A percentile compares a stretch with the other conserved stretches of the same genome.
These are phyloP conservation scores for Drosophila lacteicornis DNA, from an alignment of 1,140 invertebrate species.

Conservation along the genomic window DNA sequence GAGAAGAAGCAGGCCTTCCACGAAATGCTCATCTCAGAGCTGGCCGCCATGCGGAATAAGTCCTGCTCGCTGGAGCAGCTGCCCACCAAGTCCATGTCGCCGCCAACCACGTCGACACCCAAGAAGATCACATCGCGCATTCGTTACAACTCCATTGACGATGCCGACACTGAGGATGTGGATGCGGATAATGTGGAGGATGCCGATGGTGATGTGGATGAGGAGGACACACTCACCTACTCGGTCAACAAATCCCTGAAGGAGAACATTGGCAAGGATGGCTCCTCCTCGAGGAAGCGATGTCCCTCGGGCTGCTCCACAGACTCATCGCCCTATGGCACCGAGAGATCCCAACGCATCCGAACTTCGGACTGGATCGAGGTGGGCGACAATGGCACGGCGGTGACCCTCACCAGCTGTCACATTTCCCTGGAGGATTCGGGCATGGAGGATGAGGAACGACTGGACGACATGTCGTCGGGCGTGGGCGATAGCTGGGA, in stretches of 20 bases:
- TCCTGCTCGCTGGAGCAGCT: constrained; percentile 79
- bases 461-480: constrained; percentile 83
- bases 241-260: constrained; percentile 64
- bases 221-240: constrained; percentile 70
- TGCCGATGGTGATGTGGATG: constrained; percentile 72
- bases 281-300: constrained; percentile 65
- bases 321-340: constrained; percentile 84
- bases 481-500: constrained; percentile 85
- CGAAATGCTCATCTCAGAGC: constrained; percentile 83
- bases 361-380: constrained; percentile 84
- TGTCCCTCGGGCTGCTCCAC: constrained; percentile 83
- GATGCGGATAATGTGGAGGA: constrained; percentile 81
- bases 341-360: constrained; percentile 81
- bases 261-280: constrained; percentile 49
- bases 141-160: constrained; percentile 76
- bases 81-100: constrained; percentile 53
- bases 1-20: constrained; percentile 84
- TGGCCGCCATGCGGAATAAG: constrained; percentile 81
- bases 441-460: constrained; percentile 84
- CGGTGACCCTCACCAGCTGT: constrained; percentile 80
- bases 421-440: constrained; percentile 84
- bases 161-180: constrained; percentile 74
- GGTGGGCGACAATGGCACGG: constrained; percentile 84
- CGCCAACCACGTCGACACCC: constrained; percentile 23
- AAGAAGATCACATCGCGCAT: constrained; percentile 58